Percentiles rank a stretch among this genome's conserved stretches.
Evolutionary conservation across 2,797 vertebrate genomes (phyloP).

Genomic region (Phrynocephalus vlangalii): DNA sequence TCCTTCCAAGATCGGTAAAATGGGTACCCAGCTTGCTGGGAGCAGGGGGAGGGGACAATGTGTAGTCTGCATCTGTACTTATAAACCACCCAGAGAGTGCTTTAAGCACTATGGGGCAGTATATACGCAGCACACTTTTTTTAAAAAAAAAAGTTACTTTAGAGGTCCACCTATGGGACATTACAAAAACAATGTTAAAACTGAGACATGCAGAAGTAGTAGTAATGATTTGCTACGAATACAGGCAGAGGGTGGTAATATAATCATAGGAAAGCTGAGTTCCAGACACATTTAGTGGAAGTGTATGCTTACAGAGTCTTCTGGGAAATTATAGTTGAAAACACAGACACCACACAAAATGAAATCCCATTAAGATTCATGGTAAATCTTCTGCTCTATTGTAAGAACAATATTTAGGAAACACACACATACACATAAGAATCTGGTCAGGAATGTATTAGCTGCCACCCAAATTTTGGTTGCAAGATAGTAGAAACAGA

Average conservation of each 20-base stretch:
- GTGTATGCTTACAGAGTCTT: neutral
- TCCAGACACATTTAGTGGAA: neutral
- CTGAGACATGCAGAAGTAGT: neutral
- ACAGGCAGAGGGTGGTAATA: no score
- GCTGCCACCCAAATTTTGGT: neutral
- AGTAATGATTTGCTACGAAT: neutral
- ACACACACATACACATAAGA: neutral
- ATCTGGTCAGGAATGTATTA: neutral
- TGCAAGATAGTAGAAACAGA: conserved; percentile 1
- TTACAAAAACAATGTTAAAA: no score
- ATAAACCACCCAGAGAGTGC: no score
- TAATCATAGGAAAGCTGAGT: neutral
- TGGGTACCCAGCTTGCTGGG: no score
- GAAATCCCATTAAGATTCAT: neutral
- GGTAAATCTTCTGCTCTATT: neutral
- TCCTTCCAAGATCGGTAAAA: no score
- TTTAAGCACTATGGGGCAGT: no score
- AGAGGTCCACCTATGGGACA: no score
- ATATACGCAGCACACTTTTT: no score
- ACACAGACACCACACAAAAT: neutral
- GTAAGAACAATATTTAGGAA: neutral
- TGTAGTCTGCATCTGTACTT: no score
- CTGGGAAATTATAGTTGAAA: neutral
- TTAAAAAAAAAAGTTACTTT: no score
- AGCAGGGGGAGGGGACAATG: no score